These are phyloP conservation scores for Drosophila multiciliata DNA, from an alignment of 2,888 invertebrate genomes.

Conservation along the genomic window DNA sequence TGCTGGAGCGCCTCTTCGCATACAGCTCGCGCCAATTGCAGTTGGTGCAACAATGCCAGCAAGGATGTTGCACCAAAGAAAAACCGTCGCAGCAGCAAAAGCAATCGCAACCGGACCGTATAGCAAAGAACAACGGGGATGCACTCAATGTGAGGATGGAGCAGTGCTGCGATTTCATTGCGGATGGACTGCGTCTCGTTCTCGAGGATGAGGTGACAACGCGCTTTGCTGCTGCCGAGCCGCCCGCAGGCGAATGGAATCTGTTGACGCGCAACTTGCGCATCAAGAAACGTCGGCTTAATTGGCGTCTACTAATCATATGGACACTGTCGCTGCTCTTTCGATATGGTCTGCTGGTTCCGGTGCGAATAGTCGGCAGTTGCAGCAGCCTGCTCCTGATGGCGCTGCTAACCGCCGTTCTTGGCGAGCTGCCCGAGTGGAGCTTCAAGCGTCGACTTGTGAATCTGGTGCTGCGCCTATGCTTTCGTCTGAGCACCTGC, in stretches of 20 bases:
- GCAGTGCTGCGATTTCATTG: conserved; percentile 43
- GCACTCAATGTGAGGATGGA: conserved; percentile 38
- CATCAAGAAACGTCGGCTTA: conserved; percentile 23
- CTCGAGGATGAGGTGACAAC: conserved; percentile 65
- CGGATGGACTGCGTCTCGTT: conserved; percentile 45
- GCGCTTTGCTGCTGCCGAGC: conserved; percentile 47
- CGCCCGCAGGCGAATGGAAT: conserved; percentile 50
- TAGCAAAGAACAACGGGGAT: conserved; percentile 10
- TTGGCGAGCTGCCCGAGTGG: conserved; percentile 55
- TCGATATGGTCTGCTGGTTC: conserved; percentile 55
- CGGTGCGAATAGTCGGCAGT: conserved; percentile 38
- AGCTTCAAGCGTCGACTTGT: conserved; percentile 87
- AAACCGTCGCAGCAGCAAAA: not conserved
- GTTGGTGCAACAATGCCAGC: not conserved
- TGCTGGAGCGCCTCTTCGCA: conserved; percentile 45
- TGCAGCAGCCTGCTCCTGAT: conserved; percentile 39
- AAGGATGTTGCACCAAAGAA: not conserved
- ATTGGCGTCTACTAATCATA: conserved; percentile 30
- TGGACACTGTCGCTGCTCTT: conserved; percentile 48
- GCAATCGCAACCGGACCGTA: not conserved
- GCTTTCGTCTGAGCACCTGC: conserved; percentile 94
- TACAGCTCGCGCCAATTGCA: conserved; percentile 39
- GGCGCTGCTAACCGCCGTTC: conserved; percentile 32
- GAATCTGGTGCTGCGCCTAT: conserved; percentile 91
- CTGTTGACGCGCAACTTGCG: conserved; percentile 54